Conservation (phyloP, 2,888 invertebrate species). For the Anaspis maculata region DNA sequence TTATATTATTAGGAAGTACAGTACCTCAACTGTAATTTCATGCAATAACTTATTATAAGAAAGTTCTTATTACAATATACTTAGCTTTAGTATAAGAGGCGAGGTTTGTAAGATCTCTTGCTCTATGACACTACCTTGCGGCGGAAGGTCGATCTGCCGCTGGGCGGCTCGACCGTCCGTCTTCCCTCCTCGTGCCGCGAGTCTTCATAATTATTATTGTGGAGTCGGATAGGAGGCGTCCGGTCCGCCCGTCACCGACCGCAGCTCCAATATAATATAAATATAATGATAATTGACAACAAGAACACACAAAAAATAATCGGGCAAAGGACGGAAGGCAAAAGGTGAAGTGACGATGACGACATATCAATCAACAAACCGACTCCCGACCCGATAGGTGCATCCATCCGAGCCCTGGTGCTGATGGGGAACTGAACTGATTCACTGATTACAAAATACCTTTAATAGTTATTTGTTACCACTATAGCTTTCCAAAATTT, state of each 20-base stretch:
- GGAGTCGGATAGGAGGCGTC: conserved; percentile 13
- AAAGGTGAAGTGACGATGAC: conserved; percentile 24
- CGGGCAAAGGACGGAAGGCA: conserved; percentile 25
- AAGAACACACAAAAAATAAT: too few species aligned
- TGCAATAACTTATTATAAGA: conserved; percentile 48
- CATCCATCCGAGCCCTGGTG: conserved; percentile 18
- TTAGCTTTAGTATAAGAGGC: conserved; percentile 44
- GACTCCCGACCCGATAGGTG: conserved; percentile 22
- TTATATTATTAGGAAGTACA: conserved; percentile 46
- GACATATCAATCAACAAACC: conserved; percentile 39
- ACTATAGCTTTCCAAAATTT: too few species aligned
- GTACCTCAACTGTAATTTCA: conserved; percentile 48
- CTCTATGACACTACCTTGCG: conserved; percentile 27
- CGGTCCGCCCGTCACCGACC: not conserved
- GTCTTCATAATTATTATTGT: conserved; percentile 13
- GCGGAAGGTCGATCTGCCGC: conserved; percentile 26
- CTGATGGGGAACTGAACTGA: conserved; percentile 41
- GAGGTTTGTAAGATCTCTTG: conserved; percentile 39
- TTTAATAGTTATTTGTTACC: too few species aligned
- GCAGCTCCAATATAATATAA: not conserved
- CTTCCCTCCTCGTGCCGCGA: conserved; percentile 27
- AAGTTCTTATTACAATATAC: conserved; percentile 45
- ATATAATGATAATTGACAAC: conserved; percentile 5
- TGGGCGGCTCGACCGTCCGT: conserved; percentile 25
- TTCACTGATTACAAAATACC: conserved; percentile 7